These are phyloP conservation scores for Dicranocentrus wangi DNA, from an alignment of 2,888 invertebrate species.

Conservation along the genomic window DNA sequence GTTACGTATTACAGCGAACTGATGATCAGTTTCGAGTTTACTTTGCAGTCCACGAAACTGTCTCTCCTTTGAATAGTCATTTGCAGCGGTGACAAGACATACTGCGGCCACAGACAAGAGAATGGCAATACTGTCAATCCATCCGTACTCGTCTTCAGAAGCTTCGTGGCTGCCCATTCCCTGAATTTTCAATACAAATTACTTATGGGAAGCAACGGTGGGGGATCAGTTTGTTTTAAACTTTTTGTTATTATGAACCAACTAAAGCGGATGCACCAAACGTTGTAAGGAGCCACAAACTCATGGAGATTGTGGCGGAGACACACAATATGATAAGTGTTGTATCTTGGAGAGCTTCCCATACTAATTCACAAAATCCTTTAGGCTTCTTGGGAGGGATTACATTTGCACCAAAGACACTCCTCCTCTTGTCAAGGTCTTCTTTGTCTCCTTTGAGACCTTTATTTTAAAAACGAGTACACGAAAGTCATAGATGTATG, in stretches of 20 bases:
- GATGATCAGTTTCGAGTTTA: constrained; percentile 99
- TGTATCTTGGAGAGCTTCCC: constrained; percentile 99
- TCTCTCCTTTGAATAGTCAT: constrained; percentile 99
- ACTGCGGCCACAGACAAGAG: constrained; percentile 98
- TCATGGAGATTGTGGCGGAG: constrained; percentile 98
- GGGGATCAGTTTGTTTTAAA: no score
- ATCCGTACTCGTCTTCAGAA: constrained; percentile 93
- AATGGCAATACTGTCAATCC: constrained; percentile 99
- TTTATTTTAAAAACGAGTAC: neutral
- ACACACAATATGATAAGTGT: constrained; percentile 98
- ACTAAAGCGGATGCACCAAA: neutral
- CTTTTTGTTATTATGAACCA: no score
- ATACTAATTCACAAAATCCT: constrained; percentile 97
- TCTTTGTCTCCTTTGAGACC: constrained; percentile 92
- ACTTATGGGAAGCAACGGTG: no score
- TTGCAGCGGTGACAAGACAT: constrained; percentile 98
- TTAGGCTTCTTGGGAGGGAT: constrained; percentile 99
- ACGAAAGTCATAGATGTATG: no score
- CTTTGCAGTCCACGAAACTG: constrained; percentile 98
- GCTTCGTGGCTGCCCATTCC: constrained; percentile 79
- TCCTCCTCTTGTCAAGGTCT: constrained; percentile 92
- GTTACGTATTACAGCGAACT: constrained; percentile 95
- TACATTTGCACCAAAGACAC: constrained; percentile 97
- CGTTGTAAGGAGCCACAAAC: constrained; percentile 84
- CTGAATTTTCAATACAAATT: no score